Evolutionary conservation across 2,797 vertebrate species (phyloP), one percentile per base, ranked within the genome.

Genomic region (Gymnodraco acuticeps): DNA sequence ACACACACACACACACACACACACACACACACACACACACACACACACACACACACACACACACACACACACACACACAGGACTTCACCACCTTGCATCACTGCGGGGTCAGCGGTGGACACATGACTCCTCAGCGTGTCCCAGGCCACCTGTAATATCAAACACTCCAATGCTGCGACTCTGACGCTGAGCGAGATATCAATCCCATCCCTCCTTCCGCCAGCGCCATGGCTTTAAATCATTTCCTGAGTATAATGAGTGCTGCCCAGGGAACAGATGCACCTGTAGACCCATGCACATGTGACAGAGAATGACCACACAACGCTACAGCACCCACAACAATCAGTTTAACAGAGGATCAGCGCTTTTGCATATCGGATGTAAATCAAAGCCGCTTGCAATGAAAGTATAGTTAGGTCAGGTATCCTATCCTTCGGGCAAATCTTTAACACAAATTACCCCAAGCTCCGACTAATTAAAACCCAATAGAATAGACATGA

Each of bases 111-210:
- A 83, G 56, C 60, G 45, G 62, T 79, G 87, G 84, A 88, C 86
- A 84, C 70, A 66, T 5, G 83, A 86, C 69, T 91, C 85, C 83
- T 9, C 70, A 54, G 82, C 16, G 73, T 31, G 75, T 89, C 84
- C 88, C 73, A 61, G 73, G 83, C 64, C 88, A 90, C 86, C 87
- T 90, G 85, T 67, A 87, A 91, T 88, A 87, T 81, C 86, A 84
- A 89, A 82, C 70, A 56, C 68, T 67, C 63, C 64, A 73, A 70
- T 52, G 79, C 68, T 73, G 38, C 5, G 12, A 45, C 55, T 60
- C 52, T 50, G 75, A 79, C 53, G 46, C 8, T 42, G 64, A 91
- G 75, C 82, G 70, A 88, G 69, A 87, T 77, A 75, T 87, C 79
- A 80, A 64, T 85, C 85, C 76, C 77, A 56, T 83, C 69, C 55